Percentiles rank a stretch among this genome's conserved stretches.
Evolutionary conservation across 1,140 invertebrate species (phyloP).

Genomic region (Epicauta chinensis): DNA sequence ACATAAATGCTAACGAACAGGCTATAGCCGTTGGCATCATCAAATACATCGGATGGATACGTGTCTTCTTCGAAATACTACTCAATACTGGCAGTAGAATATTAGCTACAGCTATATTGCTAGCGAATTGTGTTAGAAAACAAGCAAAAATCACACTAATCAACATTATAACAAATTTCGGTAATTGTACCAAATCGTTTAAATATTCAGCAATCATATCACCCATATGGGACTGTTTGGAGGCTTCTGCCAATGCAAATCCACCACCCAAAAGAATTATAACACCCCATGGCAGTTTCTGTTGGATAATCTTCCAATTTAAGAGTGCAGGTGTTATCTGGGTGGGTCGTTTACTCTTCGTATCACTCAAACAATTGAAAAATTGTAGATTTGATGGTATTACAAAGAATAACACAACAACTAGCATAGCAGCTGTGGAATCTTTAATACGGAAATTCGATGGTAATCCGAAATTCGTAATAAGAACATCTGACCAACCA

Average conservation of each 20-base stretch:
- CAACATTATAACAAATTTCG: conserved; percentile 49
- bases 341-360: conserved; percentile 52
- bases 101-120: conserved; percentile 78
- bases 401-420: conserved; percentile 76
- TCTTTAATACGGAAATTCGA: conserved; percentile 49
- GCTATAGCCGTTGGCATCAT: conserved; percentile 77
- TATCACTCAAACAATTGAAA: conserved; percentile 56
- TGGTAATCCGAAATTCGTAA: conserved; percentile 1
- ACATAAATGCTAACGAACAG: conserved; percentile 69
- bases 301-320: conserved; percentile 70
- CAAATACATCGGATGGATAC: conserved; percentile 77
- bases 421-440: conserved; percentile 73
- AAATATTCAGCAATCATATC: conserved; percentile 62
- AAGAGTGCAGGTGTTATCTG: conserved; percentile 59
- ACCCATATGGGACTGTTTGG: conserved; percentile 70
- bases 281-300: conserved; percentile 72
- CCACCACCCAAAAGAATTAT: conserved; percentile 68
- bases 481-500: conserved; percentile 69
- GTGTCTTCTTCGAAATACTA: conserved; percentile 51
- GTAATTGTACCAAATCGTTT: conserved; percentile 49
- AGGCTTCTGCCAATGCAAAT: conserved; percentile 81
- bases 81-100: conserved; percentile 73
- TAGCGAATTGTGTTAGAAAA: conserved; percentile 72
- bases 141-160: conserved; percentile 51
- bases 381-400: conserved; percentile 72